Conservation (phyloP, 1,140 invertebrate species). For the Oncopodura yosiiana region DNA sequence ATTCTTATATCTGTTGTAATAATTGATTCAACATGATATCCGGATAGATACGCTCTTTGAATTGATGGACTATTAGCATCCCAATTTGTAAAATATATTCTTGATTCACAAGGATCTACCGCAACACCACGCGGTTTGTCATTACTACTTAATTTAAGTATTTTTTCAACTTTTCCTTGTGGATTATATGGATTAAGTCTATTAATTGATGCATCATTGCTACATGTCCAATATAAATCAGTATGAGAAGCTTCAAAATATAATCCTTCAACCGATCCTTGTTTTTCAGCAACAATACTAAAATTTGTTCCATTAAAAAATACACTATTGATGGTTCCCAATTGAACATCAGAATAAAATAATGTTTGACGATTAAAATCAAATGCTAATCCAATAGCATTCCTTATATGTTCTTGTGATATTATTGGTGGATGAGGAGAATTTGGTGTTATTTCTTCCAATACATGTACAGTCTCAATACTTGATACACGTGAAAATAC, state of each 20-base stretch:
- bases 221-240: slow-evolving; percentile 64
- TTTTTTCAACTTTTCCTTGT: slow-evolving; percentile 46
- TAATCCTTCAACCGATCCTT: slow-evolving; percentile 34
- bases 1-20: slow-evolving; percentile 66
- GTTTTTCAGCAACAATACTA: slow-evolving; percentile 51
- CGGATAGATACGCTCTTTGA: slow-evolving; percentile 58
- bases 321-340: slow-evolving; percentile 70
- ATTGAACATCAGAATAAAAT: slow-evolving; percentile 80
- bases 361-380: slow-evolving; percentile 59
- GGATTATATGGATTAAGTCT: slow-evolving; percentile 46
- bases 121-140: slow-evolving; percentile 76
- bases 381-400: slow-evolving; percentile 73
- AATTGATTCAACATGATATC: slow-evolving; percentile 54
- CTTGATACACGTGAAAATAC: slow-evolving; percentile 62
- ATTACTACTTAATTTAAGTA: slow-evolving; percentile 54
- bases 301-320: slow-evolving; percentile 68
- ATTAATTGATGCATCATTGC: slow-evolving; percentile 63
- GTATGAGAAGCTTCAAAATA: slow-evolving; percentile 31
- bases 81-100: slow-evolving; percentile 34
- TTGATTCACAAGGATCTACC: slow-evolving; percentile 59
- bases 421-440: slow-evolving; percentile 64
- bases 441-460: slow-evolving; percentile 58
- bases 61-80: slow-evolving; percentile 52
- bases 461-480: slow-evolving; percentile 65
- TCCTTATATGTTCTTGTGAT: slow-evolving; percentile 59